phyloP scores from a whole-genome alignment of 2,888 invertebrate genomes.

The Cantharis nigra region DNA sequence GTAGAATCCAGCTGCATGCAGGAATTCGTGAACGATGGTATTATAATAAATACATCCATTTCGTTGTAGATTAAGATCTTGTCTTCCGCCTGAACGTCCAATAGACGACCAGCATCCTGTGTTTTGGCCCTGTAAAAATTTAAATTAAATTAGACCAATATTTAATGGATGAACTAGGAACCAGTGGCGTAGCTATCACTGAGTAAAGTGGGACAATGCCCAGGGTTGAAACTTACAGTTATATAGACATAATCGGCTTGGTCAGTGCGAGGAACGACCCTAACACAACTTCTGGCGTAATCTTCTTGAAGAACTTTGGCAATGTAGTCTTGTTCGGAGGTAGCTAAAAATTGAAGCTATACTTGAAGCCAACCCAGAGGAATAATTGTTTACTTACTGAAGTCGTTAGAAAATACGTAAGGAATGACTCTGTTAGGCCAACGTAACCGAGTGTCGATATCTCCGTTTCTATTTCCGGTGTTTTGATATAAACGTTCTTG shows the following conservation, averaged over 20 bases:
- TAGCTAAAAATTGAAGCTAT: not conserved
- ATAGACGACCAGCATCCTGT: constrained; percentile 26
- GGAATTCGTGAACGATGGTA: constrained; percentile 75
- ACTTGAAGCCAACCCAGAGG: too few species aligned
- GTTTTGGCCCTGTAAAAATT: constrained; percentile 6
- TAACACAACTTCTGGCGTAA: not conserved
- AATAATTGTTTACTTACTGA: not conserved
- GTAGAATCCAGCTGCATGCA: constrained; percentile 81
- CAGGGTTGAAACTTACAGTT: constrained; percentile 1
- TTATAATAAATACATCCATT: constrained; percentile 65
- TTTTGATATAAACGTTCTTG: not conserved
- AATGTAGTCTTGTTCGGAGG: not conserved
- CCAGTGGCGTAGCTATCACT: too few species aligned
- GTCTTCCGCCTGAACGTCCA: constrained; percentile 22
- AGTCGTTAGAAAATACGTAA: not conserved
- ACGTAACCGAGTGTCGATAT: not conserved
- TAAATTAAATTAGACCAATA: not conserved
- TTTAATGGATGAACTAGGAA: too few species aligned
- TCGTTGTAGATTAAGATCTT: constrained; percentile 45
- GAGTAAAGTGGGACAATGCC: too few species aligned
- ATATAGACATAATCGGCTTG: constrained; percentile 5
- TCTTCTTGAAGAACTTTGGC: not conserved
- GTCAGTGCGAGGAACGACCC: not conserved
- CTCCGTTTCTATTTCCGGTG: not conserved
- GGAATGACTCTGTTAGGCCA: not conserved